Conservation (phyloP, 2,888 invertebrate genomes). For the Trachelus troglodyta region DNA sequence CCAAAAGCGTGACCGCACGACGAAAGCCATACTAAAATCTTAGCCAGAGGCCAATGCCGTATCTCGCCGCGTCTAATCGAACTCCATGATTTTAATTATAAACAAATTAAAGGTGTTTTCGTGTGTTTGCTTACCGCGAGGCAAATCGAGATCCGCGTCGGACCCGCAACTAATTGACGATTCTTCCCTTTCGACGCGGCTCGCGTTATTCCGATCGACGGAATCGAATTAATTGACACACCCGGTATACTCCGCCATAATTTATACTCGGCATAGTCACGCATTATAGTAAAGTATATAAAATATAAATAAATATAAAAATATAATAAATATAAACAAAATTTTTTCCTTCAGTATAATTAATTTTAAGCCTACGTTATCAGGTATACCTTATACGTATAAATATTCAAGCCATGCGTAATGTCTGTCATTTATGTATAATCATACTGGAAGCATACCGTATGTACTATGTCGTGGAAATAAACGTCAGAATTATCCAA, state of each 20-base stretch:
- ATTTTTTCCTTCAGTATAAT: background rate
- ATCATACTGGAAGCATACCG: background rate
- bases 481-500: background rate
- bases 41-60: slow-evolving; percentile 24
- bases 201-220: slow-evolving; percentile 41
- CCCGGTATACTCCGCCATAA: background rate
- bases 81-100: slow-evolving; percentile 41
- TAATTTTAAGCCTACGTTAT: background rate
- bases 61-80: slow-evolving; percentile 25
- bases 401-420: too few species aligned
- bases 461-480: background rate
- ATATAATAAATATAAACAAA: background rate
- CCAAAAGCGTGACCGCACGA: background rate
- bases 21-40: background rate
- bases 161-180: slow-evolving; percentile 26
- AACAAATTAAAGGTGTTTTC: slow-evolving; percentile 35
- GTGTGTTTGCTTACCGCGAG: slow-evolving; percentile 29
- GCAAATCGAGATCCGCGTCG: slow-evolving; percentile 17
- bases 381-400: background rate
- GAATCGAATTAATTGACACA: slow-evolving; percentile 43
- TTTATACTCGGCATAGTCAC: background rate
- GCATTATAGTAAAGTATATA: background rate
- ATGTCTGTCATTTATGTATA: too few species aligned
- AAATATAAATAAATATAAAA: background rate
- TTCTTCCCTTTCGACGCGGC: slow-evolving; percentile 34